A percentile compares a stretch with the other conserved stretches of the same genome.
These are phyloP conservation scores for Odontothrips loti DNA, from an alignment of 2,888 invertebrate genomes.

Conservation along the genomic window DNA sequence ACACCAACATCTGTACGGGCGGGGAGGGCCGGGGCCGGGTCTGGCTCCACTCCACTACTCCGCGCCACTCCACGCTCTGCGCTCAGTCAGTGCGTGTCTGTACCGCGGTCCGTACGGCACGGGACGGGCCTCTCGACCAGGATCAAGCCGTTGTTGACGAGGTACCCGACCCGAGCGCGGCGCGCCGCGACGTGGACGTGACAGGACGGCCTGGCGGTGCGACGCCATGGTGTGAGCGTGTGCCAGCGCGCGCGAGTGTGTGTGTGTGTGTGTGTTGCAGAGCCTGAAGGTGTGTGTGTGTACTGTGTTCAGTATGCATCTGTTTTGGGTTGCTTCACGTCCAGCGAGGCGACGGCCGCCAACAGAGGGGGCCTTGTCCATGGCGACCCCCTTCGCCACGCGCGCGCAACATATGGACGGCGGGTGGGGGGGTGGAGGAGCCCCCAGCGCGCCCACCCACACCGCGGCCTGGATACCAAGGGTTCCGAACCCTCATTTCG, in stretches of 20 bases:
- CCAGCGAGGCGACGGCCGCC: not conserved
- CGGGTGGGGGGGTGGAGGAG: not conserved
- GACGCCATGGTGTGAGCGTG: not conserved
- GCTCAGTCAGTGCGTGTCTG: slow-evolving; percentile 13
- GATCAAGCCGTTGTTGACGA: not conserved
- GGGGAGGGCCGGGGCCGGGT: not conserved
- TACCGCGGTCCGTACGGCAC: not conserved
- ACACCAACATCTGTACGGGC: slow-evolving; percentile 22
- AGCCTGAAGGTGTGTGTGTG: not conserved
- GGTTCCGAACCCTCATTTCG: too few species aligned
- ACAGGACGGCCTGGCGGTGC: not conserved
- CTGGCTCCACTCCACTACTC: not conserved
- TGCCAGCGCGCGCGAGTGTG: not conserved
- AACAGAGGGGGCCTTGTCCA: not conserved
- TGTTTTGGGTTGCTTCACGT: not conserved
- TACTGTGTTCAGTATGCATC: too few species aligned
- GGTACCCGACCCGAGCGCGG: not conserved
- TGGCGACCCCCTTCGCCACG: not conserved
- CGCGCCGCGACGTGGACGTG: not conserved
- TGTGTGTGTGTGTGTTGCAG: not conserved
- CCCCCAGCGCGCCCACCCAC: not conserved
- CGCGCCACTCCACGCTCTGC: not conserved
- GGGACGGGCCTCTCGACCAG: not conserved
- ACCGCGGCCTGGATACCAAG: not conserved
- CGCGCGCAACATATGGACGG: not conserved